A percentile compares a stretch with the other conserved stretches of the same genome.
phyloP scores from a whole-genome alignment of 2,113 vertebrate species.

The Urocynchramus pylzowi region DNA sequence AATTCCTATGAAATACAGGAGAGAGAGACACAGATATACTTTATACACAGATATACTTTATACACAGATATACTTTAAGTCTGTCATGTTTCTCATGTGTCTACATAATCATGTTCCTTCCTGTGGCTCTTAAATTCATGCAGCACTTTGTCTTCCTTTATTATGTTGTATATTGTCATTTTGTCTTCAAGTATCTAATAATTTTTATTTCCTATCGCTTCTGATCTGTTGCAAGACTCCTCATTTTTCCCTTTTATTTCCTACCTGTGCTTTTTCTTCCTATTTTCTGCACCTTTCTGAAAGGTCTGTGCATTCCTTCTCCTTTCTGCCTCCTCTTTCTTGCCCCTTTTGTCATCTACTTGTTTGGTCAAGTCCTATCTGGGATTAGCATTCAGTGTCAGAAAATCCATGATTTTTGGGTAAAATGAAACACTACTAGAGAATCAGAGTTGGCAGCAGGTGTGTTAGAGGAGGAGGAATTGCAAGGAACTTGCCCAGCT shows the following conservation, averaged over 20 bases:
- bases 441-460: background rate
- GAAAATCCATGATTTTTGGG: background rate
- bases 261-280: background rate
- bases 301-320: background rate
- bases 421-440: background rate
- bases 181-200: background rate
- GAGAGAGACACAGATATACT: background rate
- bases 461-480: background rate
- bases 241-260: background rate
- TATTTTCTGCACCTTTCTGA: background rate
- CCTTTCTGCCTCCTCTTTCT: background rate
- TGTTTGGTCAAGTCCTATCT: background rate
- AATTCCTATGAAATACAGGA: background rate
- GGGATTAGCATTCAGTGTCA: background rate
- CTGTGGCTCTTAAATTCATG: background rate
- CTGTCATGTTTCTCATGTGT: background rate
- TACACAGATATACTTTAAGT: background rate
- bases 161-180: background rate
- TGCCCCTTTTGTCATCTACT: background rate
- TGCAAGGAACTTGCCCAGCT: background rate
- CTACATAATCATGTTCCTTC: background rate
- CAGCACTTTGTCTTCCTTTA: background rate
- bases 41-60: too few species aligned
- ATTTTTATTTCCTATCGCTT: background rate
- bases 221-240: background rate